phyloP scores from a whole-genome alignment of 2,888 invertebrate species.

The Eudasyphora cyanicolor region DNA sequence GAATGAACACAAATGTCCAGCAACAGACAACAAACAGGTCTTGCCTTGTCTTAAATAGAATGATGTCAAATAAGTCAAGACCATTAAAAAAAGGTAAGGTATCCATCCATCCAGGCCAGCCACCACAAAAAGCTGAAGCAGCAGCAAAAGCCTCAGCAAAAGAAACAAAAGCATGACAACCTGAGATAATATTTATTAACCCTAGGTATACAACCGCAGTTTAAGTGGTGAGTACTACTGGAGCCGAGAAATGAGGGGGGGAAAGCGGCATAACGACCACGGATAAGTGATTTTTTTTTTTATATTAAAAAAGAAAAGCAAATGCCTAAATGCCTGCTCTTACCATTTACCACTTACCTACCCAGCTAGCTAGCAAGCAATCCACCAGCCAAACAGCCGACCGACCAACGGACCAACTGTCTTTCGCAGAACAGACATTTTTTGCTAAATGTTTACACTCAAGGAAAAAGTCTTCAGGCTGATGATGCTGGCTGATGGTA shows the following conservation, averaged over 20 bases:
- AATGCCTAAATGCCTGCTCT: not conserved
- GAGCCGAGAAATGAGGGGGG: not conserved
- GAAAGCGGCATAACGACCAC: not conserved
- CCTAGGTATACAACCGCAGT: not conserved
- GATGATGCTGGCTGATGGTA: not conserved
- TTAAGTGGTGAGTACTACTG: not conserved
- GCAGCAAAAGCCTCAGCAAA: no score
- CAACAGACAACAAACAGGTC: constrained; percentile 56
- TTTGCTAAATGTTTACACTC: constrained; percentile 19
- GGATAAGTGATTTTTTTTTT: constrained; percentile 15
- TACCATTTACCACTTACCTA: not conserved
- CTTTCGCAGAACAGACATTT: constrained; percentile 6
- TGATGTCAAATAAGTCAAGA: constrained; percentile 63
- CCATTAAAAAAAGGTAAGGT: constrained; percentile 42
- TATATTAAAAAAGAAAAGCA: constrained; percentile 5
- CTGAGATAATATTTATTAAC: constrained; percentile 30
- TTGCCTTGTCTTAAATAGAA: constrained; percentile 57
- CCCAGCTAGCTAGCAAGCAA: no score
- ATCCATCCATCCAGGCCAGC: not conserved
- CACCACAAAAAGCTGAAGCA: not conserved
- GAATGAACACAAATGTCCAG: not conserved
- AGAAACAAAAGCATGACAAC: constrained; percentile 30
- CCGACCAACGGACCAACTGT: not conserved
- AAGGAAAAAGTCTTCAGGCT: constrained; percentile 21
- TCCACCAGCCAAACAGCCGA: no score